These are phyloP conservation scores for Chamaea fasciata DNA, from an alignment of 2,113 vertebrate species.

Conservation along the genomic window DNA sequence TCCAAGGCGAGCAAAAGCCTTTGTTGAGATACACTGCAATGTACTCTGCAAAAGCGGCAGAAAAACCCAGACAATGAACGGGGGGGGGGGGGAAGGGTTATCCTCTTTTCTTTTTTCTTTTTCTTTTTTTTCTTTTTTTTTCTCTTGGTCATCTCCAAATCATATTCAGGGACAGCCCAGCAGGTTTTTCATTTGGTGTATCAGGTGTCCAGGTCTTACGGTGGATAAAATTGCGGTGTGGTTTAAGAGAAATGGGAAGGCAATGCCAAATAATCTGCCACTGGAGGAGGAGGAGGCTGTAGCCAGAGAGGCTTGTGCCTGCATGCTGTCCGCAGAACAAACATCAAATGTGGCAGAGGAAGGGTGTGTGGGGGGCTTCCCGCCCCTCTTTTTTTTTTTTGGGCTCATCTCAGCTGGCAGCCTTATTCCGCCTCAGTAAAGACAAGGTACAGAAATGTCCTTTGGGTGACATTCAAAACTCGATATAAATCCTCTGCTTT, in stretches of 20 bases:
- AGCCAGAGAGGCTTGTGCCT: not conserved
- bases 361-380: slow-evolving; percentile 6
- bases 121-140: not conserved
- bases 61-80: not conserved
- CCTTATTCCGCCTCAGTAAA: slow-evolving; percentile 89
- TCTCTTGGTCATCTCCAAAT: not conserved
- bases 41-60: not conserved
- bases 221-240: not conserved
- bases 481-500: slow-evolving; percentile 98
- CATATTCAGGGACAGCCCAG: not conserved
- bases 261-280: slow-evolving; percentile 5
- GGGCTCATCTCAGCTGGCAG: slow-evolving; percentile 83
- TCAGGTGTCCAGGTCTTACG: not conserved
- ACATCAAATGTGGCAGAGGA: slow-evolving; percentile 61
- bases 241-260: not conserved
- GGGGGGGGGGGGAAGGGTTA: rapidly evolving
- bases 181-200: not conserved
- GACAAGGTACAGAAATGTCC: slow-evolving; percentile 95
- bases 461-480: slow-evolving; percentile 99
- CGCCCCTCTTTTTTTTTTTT: slow-evolving; percentile 29
- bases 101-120: not conserved
- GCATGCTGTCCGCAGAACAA: slow-evolving; percentile 49
- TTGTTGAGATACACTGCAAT: slow-evolving; percentile 60
- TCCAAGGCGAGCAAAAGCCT: slow-evolving; percentile 55
- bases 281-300: slow-evolving; percentile 19